Evolutionary conservation across 1,140 invertebrate genomes (phyloP).

Genomic region (Frieseomelitta varia): DNA sequence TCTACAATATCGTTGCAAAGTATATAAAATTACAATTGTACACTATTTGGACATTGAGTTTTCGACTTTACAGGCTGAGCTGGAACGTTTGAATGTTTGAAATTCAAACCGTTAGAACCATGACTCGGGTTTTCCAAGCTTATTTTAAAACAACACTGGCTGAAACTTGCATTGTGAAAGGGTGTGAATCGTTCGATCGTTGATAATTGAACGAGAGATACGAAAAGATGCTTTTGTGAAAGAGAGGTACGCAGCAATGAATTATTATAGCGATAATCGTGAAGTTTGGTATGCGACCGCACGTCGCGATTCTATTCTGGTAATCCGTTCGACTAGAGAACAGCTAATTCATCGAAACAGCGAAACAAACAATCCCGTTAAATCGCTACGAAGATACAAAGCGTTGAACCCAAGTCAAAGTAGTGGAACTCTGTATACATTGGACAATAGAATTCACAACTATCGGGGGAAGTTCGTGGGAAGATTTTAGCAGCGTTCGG

Average conservation of each 20-base stretch:
- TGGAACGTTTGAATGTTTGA: no score
- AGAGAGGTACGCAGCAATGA: neutral
- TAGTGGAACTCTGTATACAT: neutral
- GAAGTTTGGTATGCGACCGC: neutral
- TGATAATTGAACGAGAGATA: no score
- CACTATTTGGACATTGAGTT: no score
- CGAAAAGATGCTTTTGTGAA: no score
- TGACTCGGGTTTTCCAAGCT: no score
- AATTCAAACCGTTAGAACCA: no score
- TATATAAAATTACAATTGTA: no score
- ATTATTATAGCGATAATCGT: neutral
- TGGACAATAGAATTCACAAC: conserved; percentile 4
- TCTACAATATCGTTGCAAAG: no score
- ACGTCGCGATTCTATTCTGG: neutral
- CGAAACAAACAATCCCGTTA: conserved; percentile 15
- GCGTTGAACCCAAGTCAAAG: neutral
- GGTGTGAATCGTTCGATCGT: no score
- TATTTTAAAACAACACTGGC: no score
- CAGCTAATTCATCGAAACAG: conserved; percentile 7
- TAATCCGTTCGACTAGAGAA: neutral
- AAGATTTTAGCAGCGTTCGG: conserved; percentile 2
- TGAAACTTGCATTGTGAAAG: no score
- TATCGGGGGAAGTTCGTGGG: neutral
- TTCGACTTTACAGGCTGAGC: no score
- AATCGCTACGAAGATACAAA: conserved; percentile 7